Conservation (phyloP, 37 sponge, comb jelly and placozoan species). For the Cladorhizidae sp. region DNA sequence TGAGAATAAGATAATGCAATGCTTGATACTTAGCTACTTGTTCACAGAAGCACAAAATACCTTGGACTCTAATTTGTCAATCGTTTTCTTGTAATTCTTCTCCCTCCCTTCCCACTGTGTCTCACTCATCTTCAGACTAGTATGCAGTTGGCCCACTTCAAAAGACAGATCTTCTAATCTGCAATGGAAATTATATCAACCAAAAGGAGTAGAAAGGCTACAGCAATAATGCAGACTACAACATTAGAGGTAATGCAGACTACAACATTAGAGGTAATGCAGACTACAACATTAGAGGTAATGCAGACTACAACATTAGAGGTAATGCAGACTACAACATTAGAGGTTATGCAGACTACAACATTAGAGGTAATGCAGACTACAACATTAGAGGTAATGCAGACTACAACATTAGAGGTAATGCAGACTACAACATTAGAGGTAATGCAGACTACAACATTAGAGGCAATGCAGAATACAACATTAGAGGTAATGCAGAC, state of each 20-base stretch:
- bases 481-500: neutral
- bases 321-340: neutral
- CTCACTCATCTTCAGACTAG: neutral
- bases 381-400: neutral
- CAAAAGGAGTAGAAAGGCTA: neutral
- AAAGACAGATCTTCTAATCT: slow-evolving; percentile 11
- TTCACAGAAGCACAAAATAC: neutral
- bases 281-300: neutral
- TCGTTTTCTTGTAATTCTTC: slow-evolving; percentile 47
- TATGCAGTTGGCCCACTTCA: slow-evolving; percentile 17
- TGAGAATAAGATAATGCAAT: neutral
- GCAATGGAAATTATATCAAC: neutral
- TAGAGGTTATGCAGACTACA: neutral
- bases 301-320: no score
- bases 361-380: no score
- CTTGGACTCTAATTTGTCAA: slow-evolving; percentile 48
- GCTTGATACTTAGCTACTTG: neutral
- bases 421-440: neutral
- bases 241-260: neutral
- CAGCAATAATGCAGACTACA: no score
- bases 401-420: neutral
- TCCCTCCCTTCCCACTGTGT: slow-evolving; percentile 47
- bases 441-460: neutral
- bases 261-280: no score
- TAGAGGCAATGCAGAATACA: neutral